Percentiles rank a stretch among this genome's conserved stretches.
phyloP scores from a whole-genome alignment of 1,140 invertebrate genomes.

The Globodera ellingtonae region DNA sequence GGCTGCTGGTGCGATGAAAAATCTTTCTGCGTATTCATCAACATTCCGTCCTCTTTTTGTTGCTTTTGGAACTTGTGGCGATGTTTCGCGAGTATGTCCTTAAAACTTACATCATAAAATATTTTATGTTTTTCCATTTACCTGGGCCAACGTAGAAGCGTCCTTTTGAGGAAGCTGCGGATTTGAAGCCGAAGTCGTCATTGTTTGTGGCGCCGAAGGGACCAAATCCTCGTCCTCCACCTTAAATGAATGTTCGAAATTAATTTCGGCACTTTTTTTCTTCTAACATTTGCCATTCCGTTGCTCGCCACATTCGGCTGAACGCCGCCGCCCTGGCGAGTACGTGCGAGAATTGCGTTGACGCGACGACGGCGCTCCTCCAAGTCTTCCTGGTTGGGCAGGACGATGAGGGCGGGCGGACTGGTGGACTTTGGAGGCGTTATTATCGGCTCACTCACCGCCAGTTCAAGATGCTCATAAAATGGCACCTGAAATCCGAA shows the following conservation, averaged over 20 bases:
- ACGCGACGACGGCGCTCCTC: slow-evolving; percentile 33
- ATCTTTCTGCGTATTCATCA: background rate
- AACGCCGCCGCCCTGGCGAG: slow-evolving; percentile 14
- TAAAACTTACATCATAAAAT: background rate
- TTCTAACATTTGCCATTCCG: background rate
- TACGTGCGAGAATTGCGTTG: slow-evolving; percentile 44
- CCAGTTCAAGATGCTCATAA: slow-evolving; percentile 11
- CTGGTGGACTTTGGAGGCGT: background rate
- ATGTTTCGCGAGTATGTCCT: slow-evolving; percentile 24
- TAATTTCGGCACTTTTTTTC: background rate
- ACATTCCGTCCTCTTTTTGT: background rate
- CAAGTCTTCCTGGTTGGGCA: slow-evolving; percentile 24
- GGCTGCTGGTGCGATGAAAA: background rate
- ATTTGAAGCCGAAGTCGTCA: slow-evolving; percentile 15
- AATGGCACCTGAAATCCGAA: background rate
- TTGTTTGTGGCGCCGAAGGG: too few species aligned
- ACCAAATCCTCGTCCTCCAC: background rate
- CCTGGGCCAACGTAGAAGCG: slow-evolving; percentile 29
- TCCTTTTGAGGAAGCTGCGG: slow-evolving; percentile 13
- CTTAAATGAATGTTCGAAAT: background rate
- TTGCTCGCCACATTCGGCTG: background rate
- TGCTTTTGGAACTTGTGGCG: slow-evolving; percentile 30
- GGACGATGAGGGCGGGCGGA: slow-evolving; percentile 6
- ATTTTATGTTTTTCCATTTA: background rate
- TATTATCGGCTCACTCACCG: background rate